These are phyloP conservation scores for Stegana nigrithorax DNA, from an alignment of 2,888 invertebrate genomes.

Conservation along the genomic window DNA sequence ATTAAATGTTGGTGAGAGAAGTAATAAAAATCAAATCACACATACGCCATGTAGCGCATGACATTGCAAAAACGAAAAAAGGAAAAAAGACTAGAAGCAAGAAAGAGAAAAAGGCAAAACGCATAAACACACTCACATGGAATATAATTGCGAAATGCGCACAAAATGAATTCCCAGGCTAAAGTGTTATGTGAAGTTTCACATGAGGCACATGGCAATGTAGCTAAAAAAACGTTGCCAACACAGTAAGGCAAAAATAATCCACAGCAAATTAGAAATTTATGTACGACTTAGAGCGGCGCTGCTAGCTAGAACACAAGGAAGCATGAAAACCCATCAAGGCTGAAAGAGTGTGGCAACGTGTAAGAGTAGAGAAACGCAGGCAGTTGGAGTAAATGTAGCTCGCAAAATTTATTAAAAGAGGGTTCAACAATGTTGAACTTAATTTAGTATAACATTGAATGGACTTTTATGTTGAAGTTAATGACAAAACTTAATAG, in stretches of 20 bases:
- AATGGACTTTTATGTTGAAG: too few relatives aligned
- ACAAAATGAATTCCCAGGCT: too few relatives aligned
- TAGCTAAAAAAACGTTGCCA: constrained; percentile 12
- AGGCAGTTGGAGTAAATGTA: not conserved
- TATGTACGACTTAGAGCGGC: constrained; percentile 23
- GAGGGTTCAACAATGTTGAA: too few relatives aligned
- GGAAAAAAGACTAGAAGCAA: constrained; percentile 15
- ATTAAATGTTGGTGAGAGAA: not conserved
- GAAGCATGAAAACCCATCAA: too few relatives aligned
- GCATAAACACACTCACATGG: not conserved
- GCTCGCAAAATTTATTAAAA: too few relatives aligned
- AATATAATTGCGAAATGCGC: constrained; percentile 3
- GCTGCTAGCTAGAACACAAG: not conserved
- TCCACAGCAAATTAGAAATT: constrained; percentile 37
- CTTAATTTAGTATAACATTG: too few relatives aligned
- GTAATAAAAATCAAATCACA: constrained; percentile 1
- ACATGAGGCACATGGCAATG: constrained; percentile 17
- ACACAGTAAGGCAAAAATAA: constrained; percentile 25
- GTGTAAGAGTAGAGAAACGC: not conserved
- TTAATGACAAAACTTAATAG: too few relatives aligned
- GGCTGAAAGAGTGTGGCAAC: not conserved
- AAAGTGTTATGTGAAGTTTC: too few relatives aligned
- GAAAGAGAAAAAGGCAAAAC: constrained; percentile 32
- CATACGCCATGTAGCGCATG: not conserved
- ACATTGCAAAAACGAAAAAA: constrained; percentile 3